phyloP scores from a whole-genome alignment of 1,140 invertebrate species.

The Mamestra configurata region DNA sequence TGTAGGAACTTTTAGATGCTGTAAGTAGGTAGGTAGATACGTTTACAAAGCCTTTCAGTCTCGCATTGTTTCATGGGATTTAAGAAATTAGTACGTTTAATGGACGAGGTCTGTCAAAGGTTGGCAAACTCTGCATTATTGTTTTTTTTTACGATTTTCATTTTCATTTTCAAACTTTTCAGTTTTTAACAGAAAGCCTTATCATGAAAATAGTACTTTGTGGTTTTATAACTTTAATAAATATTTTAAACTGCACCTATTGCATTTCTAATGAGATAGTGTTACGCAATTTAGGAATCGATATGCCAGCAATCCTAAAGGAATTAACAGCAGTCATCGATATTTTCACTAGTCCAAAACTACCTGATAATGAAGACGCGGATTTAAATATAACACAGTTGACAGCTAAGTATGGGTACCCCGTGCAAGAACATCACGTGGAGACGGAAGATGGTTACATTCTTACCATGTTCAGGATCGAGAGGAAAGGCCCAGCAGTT shows the following conservation, averaged over 20 bases:
- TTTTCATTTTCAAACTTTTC: neutral
- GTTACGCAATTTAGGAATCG: neutral
- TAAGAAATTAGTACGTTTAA: too few species aligned
- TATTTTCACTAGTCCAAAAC: neutral
- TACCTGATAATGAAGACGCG: constrained; percentile 52
- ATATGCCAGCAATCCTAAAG: neutral
- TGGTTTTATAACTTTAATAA: neutral
- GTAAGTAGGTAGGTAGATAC: too few species aligned
- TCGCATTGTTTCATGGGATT: too few species aligned
- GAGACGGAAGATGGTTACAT: constrained; percentile 63
- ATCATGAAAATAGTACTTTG: neutral
- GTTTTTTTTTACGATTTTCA: neutral
- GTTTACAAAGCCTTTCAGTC: too few species aligned
- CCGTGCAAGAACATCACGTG: constrained; percentile 57
- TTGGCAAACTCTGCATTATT: neutral
- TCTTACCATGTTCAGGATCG: constrained; percentile 59
- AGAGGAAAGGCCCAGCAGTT: constrained; percentile 66
- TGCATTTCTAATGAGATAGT: neutral
- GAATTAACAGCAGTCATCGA: constrained; percentile 2
- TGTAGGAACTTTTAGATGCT: too few species aligned
- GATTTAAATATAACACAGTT: constrained; percentile 60
- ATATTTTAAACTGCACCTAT: neutral
- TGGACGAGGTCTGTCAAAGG: neutral
- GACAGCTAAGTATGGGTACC: constrained; percentile 60
- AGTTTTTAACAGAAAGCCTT: neutral